Conservation (phyloP, 2,113 vertebrate species). For the Ariopsis seemanni region DNA sequence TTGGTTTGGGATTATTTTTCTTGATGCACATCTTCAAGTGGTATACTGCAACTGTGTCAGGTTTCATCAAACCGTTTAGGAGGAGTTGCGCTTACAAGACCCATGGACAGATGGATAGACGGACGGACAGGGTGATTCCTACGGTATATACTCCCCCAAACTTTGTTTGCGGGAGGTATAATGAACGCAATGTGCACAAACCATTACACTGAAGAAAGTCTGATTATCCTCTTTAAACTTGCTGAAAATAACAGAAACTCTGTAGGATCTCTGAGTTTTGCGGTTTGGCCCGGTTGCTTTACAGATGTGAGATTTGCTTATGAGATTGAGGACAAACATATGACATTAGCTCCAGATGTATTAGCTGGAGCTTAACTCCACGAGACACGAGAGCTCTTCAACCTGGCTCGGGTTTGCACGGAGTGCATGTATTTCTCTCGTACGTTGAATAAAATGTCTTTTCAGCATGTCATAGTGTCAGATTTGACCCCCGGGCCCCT, state of each 20-base stretch:
- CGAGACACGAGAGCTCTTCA: neutral
- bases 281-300: neutral
- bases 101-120: no score
- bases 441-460: neutral
- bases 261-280: neutral
- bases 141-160: no score
- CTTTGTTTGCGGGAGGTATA: no score
- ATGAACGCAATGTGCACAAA: neutral
- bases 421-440: neutral
- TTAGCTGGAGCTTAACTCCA: neutral
- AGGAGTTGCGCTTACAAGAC: no score
- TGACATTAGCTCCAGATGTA: slow-evolving; percentile 12
- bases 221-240: neutral
- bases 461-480: neutral
- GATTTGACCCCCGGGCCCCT: slow-evolving; percentile 10
- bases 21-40: no score
- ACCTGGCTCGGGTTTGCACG: neutral
- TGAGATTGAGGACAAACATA: neutral
- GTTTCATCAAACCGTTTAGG: no score
- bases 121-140: no score
- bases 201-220: neutral
- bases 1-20: no score
- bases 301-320: neutral
- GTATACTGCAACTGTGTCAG: no score
- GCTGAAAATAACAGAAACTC: neutral